These are phyloP conservation scores for Apodemia zela DNA, from an alignment of 2,888 invertebrate genomes.

Conservation along the genomic window DNA sequence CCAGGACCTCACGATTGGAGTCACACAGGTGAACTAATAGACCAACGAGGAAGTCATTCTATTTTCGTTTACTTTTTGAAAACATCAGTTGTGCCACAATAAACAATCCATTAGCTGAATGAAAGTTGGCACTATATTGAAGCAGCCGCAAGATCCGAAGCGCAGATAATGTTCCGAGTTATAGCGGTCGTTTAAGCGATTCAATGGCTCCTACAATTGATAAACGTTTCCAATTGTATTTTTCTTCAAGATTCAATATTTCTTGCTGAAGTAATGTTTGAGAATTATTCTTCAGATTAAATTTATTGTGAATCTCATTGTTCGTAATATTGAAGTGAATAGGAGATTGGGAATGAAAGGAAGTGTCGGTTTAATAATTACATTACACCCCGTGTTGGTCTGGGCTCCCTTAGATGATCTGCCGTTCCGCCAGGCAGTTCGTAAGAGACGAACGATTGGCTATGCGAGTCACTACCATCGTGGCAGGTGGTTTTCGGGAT, in stretches of 20 bases:
- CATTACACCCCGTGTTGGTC: too few species aligned
- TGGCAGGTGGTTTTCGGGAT: too few species aligned
- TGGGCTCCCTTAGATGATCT: too few species aligned
- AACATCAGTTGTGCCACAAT: not conserved
- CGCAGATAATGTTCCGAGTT: conserved; percentile 13
- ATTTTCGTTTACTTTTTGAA: not conserved
- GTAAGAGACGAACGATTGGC: too few species aligned
- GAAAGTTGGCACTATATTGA: conserved; percentile 20
- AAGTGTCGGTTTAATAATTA: too few species aligned
- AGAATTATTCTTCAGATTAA: not conserved
- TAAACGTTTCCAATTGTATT: conserved; percentile 7
- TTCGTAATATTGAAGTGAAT: too few species aligned
- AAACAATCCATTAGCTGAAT: conserved; percentile 18
- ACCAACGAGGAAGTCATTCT: not conserved
- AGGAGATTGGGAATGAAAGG: too few species aligned
- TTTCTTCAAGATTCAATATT: not conserved
- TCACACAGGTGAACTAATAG: not conserved
- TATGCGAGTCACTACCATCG: too few species aligned
- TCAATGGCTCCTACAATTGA: conserved; percentile 5
- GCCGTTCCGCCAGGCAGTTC: too few species aligned
- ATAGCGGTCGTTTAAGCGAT: conserved; percentile 14
- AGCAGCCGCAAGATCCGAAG: conserved; percentile 15
- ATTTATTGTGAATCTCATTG: not conserved
- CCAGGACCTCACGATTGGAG: too few species aligned
- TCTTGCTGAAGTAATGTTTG: not conserved